Base-by-base conservation (phyloP, 2,888 invertebrate species). In the Pollenia griseotomentosa region DNA sequence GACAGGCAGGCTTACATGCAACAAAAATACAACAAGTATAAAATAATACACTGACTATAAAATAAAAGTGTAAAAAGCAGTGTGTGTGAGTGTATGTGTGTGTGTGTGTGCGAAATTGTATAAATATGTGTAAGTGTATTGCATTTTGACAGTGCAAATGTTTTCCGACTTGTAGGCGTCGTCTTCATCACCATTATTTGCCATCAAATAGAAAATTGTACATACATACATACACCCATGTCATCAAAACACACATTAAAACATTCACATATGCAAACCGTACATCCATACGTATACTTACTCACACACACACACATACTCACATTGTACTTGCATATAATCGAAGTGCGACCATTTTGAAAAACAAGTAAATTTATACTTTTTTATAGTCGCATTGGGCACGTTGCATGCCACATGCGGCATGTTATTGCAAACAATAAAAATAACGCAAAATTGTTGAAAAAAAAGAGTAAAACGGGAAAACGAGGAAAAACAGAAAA, bases 351-450 rank as follows among this genome's bases (percentile, higher is more conserved):
- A 86, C 83, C 88, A 84, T 84, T 84, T 88, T 86, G 83, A 78
- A 83, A 84, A 78, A 87, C 84, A 84, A 84, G 87, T 74, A 78
- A 87, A 87, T 87, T 87, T 87, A 70, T 78, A 82, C 63, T 51
- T 77, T 86, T 83, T 81, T 84, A 84, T 84, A 77, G 78, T 78
- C 84, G 81, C 78, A 87, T 84, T 87, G 87, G 84, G 81, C 87
- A 87, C 87, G 87, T 87, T 87, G 87, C 87, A 87, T 87, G 87
- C 87, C 87, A 82, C 87, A 87, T 87, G 87, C 87, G 87, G 87
- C 84, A 87, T 87, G 84, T 84, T 87, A 87, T 87, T 87, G 84
- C 87, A 82, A 87, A 87, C 78, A 87, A 87, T 87, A 87, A 87
- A 87, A 84, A 84, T 84, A 87, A 87, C 81, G 84, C 87, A 87